phyloP scores from a whole-genome alignment of 2,797 vertebrate species.

The Luscinia megarhynchos region DNA sequence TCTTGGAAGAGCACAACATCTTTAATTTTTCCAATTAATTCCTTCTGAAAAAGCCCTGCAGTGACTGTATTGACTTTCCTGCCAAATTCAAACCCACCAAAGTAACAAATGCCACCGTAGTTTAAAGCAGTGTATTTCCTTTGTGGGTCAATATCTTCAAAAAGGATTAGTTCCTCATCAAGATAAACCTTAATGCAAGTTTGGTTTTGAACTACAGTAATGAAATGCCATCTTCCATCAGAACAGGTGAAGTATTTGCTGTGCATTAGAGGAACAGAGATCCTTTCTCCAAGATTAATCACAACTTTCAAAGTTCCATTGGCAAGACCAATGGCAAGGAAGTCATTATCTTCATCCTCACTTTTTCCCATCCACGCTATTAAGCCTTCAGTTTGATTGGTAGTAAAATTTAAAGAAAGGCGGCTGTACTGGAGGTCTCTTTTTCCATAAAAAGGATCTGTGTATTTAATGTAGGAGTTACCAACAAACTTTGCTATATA shows the following conservation, averaged over 20 bases:
- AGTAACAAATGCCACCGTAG: slow-evolving; percentile 83
- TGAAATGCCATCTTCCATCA: slow-evolving; percentile 78
- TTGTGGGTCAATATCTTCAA: slow-evolving; percentile 82
- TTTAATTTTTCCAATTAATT: slow-evolving; percentile 85
- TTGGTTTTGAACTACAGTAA: slow-evolving; percentile 80
- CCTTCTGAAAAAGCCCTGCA: slow-evolving; percentile 82
- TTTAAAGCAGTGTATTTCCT: slow-evolving; percentile 86
- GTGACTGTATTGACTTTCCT: slow-evolving; percentile 79
- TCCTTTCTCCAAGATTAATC: slow-evolving; percentile 86
- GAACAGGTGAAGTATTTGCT: slow-evolving; percentile 75
- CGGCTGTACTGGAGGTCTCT: slow-evolving; percentile 80
- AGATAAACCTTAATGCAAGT: slow-evolving; percentile 82
- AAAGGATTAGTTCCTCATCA: slow-evolving; percentile 76
- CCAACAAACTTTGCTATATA: slow-evolving; percentile 79
- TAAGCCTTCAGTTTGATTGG: slow-evolving; percentile 77
- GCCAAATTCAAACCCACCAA: slow-evolving; percentile 87
- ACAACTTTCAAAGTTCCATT: slow-evolving; percentile 81
- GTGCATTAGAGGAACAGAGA: slow-evolving; percentile 73
- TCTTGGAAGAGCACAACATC: slow-evolving; percentile 84
- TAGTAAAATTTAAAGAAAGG: slow-evolving; percentile 83
- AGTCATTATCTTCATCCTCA: slow-evolving; percentile 85
- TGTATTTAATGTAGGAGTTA: slow-evolving; percentile 86
- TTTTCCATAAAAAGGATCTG: slow-evolving; percentile 76
- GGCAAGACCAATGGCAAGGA: slow-evolving; percentile 85
- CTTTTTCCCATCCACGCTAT: slow-evolving; percentile 86